These are phyloP conservation scores for Panthera uncia DNA, from an alignment of 2,113 vertebrate species.

Conservation along the genomic window DNA sequence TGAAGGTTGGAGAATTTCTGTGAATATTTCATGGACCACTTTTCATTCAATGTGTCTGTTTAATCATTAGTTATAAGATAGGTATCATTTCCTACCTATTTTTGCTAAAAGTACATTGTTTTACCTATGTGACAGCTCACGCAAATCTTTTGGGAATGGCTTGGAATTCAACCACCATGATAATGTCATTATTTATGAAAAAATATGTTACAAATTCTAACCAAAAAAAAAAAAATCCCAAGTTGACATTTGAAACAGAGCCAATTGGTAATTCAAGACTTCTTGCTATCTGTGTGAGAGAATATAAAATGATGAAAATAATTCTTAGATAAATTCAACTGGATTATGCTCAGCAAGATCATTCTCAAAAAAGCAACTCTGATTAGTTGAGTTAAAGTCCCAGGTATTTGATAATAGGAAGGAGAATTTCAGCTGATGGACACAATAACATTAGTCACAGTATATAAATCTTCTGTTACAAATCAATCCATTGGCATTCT, in stretches of 20 bases:
- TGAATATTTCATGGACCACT: background rate
- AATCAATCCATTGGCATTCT: background rate
- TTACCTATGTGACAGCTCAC: background rate
- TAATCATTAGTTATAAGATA: background rate
- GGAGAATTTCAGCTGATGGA: background rate
- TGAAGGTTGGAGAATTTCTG: background rate
- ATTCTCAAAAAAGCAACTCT: background rate
- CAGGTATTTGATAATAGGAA: background rate
- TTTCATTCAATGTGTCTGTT: background rate
- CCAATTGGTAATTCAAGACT: background rate
- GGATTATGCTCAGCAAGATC: background rate
- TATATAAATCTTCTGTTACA: background rate
- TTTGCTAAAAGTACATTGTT: background rate
- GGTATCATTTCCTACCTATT: background rate
- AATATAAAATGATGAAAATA: background rate
- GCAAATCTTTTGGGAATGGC: background rate
- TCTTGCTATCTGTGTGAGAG: background rate
- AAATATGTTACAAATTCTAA: slow-evolving; percentile 1
- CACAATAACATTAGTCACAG: background rate
- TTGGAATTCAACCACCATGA: background rate
- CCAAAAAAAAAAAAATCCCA: background rate
- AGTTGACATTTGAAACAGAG: background rate
- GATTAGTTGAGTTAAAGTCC: background rate
- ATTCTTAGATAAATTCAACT: background rate
- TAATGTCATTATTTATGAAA: background rate